A percentile compares a stretch with the other conserved stretches of the same genome.
Evolutionary conservation across 2,113 vertebrate species (phyloP).

Genomic region (Machaerirhynchus nigripectus): DNA sequence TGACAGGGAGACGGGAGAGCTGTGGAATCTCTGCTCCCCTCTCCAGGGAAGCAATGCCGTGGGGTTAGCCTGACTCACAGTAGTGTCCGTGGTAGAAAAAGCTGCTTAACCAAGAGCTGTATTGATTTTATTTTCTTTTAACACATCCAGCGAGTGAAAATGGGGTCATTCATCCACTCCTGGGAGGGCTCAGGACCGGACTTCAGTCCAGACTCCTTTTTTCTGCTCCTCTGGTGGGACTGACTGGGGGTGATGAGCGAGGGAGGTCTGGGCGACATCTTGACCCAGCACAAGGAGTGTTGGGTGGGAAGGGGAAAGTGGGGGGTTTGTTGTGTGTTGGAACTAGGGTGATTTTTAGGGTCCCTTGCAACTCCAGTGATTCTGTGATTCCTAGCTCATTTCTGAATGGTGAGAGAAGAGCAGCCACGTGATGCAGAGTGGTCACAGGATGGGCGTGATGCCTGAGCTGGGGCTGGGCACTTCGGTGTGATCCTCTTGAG

Average conservation of each 20-base stretch:
- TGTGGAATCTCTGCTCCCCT: background rate
- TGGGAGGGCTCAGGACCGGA: background rate
- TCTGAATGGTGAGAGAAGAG: background rate
- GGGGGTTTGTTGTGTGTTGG: fast-evolving
- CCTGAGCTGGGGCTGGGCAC: fast-evolving
- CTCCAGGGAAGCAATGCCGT: fast-evolving
- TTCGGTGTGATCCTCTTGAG: background rate
- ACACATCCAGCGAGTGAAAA: background rate
- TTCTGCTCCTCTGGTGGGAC: background rate
- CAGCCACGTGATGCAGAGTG: background rate
- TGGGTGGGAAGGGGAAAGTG: background rate
- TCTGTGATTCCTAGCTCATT: fast-evolving
- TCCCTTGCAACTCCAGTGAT: background rate
- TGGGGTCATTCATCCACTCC: background rate
- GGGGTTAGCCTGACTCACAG: background rate
- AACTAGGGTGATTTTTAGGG: background rate
- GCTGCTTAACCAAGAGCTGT: background rate
- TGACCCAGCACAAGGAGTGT: too few relatives aligned
- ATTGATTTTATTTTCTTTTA: background rate
- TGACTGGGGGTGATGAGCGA: background rate
- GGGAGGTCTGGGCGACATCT: fast-evolving
- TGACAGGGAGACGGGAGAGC: background rate
- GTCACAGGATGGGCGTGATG: background rate
- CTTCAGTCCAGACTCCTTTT: background rate
- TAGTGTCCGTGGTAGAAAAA: fast-evolving